Percentiles rank a stretch among this genome's conserved stretches.
Evolutionary conservation across 2,888 invertebrate genomes (phyloP).

Genomic region (Conistra vaccinii): DNA sequence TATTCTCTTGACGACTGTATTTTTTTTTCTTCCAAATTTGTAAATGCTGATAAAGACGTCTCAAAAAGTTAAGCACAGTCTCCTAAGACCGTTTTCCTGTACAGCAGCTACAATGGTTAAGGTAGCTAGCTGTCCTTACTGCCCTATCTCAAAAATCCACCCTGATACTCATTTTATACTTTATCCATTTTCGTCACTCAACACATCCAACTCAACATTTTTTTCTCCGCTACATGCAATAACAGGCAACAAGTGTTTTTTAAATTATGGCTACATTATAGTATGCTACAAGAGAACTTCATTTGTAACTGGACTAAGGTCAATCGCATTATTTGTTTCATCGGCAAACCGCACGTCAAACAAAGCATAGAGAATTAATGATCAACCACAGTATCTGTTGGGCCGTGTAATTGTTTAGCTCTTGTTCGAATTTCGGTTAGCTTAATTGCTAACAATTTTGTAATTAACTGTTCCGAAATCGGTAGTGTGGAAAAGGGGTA

Average conservation of each 20-base stretch:
- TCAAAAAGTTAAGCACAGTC: no score
- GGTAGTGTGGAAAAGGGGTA: neutral
- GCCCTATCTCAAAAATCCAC: no score
- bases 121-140: no score
- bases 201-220: no score
- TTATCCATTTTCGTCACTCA: no score
- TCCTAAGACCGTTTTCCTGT: no score
- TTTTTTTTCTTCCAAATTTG: no score
- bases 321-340: neutral
- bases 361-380: neutral
- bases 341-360: neutral
- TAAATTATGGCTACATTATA: neutral
- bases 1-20: no score
- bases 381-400: neutral
- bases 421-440: conserved; percentile 15
- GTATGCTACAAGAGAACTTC: neutral
- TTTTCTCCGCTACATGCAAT: no score
- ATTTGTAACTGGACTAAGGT: neutral
- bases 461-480: conserved; percentile 9
- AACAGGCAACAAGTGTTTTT: neutral
- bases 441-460: conserved; percentile 23
- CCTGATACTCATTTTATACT: no score
- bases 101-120: no score
- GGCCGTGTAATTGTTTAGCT: conserved; percentile 5
- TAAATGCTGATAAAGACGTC: no score